phyloP scores from a whole-genome alignment of 1,140 invertebrate species.

The Calephelis virginiensis region DNA sequence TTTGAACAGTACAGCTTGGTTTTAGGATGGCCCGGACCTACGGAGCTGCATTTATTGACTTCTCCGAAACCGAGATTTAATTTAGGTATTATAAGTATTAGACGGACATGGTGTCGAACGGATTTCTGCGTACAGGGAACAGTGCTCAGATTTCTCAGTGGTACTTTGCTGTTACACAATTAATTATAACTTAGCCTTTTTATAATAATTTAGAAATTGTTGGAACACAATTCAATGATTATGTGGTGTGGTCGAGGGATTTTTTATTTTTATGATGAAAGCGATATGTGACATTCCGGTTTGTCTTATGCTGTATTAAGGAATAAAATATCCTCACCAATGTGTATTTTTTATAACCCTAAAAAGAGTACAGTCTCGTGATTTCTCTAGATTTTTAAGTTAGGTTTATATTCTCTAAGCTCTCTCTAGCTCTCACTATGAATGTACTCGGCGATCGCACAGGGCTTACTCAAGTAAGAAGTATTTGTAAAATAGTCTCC shows the following conservation, averaged over 20 bases:
- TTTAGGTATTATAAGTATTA: slow-evolving; percentile 74
- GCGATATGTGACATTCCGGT: slow-evolving; percentile 79
- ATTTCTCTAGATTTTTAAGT: no score
- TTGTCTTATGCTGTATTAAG: slow-evolving; percentile 80
- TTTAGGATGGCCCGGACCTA: slow-evolving; percentile 49
- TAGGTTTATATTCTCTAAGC: no score
- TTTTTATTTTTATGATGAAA: slow-evolving; percentile 72
- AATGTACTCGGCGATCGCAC: no score
- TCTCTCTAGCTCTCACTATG: no score
- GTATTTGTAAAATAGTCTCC: no score
- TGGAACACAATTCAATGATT: slow-evolving; percentile 67
- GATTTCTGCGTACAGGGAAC: slow-evolving; percentile 51
- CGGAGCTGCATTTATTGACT: slow-evolving; percentile 70
- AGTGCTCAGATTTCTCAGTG: slow-evolving; percentile 60
- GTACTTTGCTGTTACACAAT: slow-evolving; percentile 74
- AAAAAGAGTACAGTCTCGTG: no score
- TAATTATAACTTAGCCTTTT: slow-evolving; percentile 78
- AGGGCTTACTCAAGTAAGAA: no score
- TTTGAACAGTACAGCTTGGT: slow-evolving; percentile 50
- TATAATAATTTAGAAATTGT: slow-evolving; percentile 77
- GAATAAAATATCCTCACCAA: slow-evolving; percentile 80
- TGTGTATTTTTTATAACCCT: slow-evolving; percentile 42
- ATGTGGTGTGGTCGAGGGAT: slow-evolving; percentile 64
- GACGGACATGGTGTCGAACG: slow-evolving; percentile 60
- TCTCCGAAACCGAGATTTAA: slow-evolving; percentile 71